Evolutionary conservation across 2,888 invertebrate species (phyloP).

Genomic region (Trachelus troglodyta): DNA sequence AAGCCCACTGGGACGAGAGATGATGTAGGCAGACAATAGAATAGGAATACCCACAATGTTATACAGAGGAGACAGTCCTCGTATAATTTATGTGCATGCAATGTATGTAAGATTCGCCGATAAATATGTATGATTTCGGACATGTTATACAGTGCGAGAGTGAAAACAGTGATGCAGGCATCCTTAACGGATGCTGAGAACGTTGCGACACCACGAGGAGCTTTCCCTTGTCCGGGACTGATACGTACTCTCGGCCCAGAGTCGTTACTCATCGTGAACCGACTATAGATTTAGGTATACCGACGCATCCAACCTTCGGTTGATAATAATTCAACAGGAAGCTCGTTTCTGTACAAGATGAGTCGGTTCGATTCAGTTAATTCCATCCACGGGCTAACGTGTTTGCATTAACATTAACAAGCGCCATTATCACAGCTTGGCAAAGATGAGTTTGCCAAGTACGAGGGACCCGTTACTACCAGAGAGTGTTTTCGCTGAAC

Average conservation of each 20-base stretch:
- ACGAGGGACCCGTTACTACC: neutral
- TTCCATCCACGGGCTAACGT: neutral
- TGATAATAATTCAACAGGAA: neutral
- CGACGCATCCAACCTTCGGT: neutral
- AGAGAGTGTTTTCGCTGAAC: neutral
- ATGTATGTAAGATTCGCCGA: conserved; percentile 18
- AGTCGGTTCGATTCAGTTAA: neutral
- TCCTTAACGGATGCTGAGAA: neutral
- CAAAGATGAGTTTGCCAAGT: neutral
- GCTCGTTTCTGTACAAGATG: neutral
- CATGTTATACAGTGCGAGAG: neutral
- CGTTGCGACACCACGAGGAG: neutral
- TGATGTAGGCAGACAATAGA: conserved; percentile 56
- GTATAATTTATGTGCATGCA: conserved; percentile 40
- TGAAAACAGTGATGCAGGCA: neutral
- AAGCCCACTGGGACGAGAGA: conserved; percentile 13
- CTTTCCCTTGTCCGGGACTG: neutral
- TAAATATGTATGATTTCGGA: conserved; percentile 2
- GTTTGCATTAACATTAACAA: neutral
- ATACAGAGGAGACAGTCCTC: conserved; percentile 14
- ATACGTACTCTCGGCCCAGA: neutral
- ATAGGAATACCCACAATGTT: conserved; percentile 35
- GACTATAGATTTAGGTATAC: neutral
- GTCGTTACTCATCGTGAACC: neutral
- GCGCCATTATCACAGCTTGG: conserved; percentile 6